Evolutionary conservation across 2,888 invertebrate species (phyloP), one percentile per base, ranked within the genome.

Genomic region (Heliothis peltigera): DNA sequence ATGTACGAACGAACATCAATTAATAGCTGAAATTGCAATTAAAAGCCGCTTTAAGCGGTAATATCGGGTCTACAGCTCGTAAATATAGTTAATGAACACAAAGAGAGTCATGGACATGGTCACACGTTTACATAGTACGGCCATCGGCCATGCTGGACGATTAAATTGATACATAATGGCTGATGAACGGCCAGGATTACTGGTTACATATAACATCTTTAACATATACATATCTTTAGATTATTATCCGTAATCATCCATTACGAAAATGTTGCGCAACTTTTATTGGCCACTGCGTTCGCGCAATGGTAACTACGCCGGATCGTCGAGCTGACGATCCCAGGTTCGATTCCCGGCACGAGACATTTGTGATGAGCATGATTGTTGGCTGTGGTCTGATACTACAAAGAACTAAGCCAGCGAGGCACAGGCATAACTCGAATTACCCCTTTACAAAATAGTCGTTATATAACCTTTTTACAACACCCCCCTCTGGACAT

Each of bases 71-170:
- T 22, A 56, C 32, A 47, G 56, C 47, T 56, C 56, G 12, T 56
- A 56, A 56, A 56, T 54, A 54, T 39, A 47, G 32, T 19, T 56
- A 74, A 70, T 70, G 60, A 59, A 67, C 75, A 52, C 25, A 73
- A 48, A 59, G 25, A 49, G 57, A 67, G 68, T 53, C 70, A 70
- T 49, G 68, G 52, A 42, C 49, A 44, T 54, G 76, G 64, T 53
- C 68, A 58, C 8, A 52, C 70, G 66, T 77, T 75, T 72, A 74
- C 75, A 80, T 80, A 74, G 51, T 43, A 51, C 19, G 22, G 46
- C 58, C 54, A 59, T 51, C 19, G 22, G 46, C 58, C 54, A 59
- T 51, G 51, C 42, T 67, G 58, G 43, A 22, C 59, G 18, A 67
- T 70, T 74, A 67, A 57, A 78, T 74, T 57, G 69, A 75, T 66